These are phyloP conservation scores for Phoenicopterus ruber DNA, from an alignment of 2,113 vertebrate genomes.

Conservation along the genomic window DNA sequence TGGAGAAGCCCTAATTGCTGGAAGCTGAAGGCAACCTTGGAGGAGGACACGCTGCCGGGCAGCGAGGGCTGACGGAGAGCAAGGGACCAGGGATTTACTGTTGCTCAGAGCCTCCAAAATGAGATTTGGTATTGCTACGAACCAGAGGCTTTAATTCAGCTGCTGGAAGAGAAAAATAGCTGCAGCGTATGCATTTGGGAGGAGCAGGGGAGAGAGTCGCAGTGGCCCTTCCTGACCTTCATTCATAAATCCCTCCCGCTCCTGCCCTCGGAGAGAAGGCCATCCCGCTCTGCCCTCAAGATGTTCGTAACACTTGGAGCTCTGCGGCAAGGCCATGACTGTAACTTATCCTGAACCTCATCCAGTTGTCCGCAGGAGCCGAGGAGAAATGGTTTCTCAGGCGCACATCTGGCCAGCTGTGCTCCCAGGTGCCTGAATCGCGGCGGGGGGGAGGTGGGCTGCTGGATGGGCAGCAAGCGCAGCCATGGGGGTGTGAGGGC, in stretches of 20 bases:
- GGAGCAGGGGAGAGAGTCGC: not conserved
- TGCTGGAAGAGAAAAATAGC: slow-evolving; percentile 13
- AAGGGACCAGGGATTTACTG: slow-evolving; percentile 47
- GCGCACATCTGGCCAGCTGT: slow-evolving; percentile 2
- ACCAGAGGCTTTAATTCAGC: slow-evolving; percentile 30
- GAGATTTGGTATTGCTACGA: slow-evolving; percentile 10
- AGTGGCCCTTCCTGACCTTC: not conserved
- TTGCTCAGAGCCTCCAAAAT: slow-evolving; percentile 8
- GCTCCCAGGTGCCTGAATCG: accelerated
- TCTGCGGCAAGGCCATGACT: not conserved
- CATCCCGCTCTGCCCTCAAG: not conserved
- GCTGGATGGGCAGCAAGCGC: accelerated
- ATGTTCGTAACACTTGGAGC: not conserved
- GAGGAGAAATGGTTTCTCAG: not conserved
- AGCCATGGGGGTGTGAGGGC: accelerated
- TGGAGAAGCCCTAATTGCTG: not conserved
- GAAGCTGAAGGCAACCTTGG: slow-evolving; percentile 46
- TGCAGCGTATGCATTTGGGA: not conserved
- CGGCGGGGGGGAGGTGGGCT: accelerated
- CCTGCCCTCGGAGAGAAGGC: not conserved
- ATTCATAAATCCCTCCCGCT: not conserved
- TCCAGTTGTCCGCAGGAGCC: not conserved
- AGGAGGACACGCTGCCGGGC: slow-evolving; percentile 30
- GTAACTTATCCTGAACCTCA: not conserved
- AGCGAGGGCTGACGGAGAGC: not conserved